Evolutionary conservation across 2,113 vertebrate species (phyloP).

Genomic region (Gambusia affinis): DNA sequence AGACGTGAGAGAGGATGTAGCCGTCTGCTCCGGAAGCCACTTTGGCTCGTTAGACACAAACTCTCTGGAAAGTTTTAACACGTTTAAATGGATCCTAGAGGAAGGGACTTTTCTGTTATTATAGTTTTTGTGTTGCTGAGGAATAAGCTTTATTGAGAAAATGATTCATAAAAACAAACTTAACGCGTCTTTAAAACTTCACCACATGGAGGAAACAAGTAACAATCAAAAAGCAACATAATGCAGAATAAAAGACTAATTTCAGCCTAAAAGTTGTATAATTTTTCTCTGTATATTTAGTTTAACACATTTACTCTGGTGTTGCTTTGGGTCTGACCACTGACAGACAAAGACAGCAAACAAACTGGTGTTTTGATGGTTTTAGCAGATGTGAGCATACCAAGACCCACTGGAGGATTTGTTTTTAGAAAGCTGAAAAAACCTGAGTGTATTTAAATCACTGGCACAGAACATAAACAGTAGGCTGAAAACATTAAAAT

Average conservation of each 20-base stretch:
- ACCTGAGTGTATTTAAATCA: background rate
- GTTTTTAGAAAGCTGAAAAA: background rate
- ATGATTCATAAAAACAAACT: no score
- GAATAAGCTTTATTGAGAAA: background rate
- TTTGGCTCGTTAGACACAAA: background rate
- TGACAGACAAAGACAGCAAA: constrained; percentile 55
- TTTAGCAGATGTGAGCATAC: constrained; percentile 66
- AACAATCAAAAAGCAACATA: background rate
- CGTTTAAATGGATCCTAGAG: background rate
- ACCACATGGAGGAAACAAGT: background rate
- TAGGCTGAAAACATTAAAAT: no score
- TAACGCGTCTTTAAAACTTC: no score
- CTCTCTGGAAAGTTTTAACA: background rate
- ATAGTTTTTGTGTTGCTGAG: background rate
- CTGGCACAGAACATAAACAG: background rate
- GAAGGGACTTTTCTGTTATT: no score
- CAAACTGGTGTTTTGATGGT: constrained; percentile 44
- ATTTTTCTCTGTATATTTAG: background rate
- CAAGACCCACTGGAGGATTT: constrained; percentile 29
- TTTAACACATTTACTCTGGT: background rate
- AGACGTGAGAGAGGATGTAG: constrained; percentile 29
- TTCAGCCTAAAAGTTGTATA: background rate
- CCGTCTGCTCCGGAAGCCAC: background rate
- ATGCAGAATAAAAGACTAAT: background rate
- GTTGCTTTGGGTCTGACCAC: constrained; percentile 16